These are phyloP conservation scores for Gisinianus flammeolus DNA, from an alignment of 2,888 invertebrate genomes.

Conservation along the genomic window DNA sequence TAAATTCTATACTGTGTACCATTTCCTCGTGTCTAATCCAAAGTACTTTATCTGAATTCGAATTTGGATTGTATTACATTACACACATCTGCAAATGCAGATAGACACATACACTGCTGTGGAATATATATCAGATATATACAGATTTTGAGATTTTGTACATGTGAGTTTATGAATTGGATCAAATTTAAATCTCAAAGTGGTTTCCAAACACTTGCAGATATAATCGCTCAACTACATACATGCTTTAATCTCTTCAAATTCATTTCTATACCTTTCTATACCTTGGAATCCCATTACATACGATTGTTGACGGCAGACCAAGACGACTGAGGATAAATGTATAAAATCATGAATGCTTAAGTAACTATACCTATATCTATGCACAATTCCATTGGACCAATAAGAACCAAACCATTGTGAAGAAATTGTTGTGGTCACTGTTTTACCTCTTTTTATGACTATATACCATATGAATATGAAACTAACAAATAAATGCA, in stretches of 20 bases:
- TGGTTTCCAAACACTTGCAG: background rate
- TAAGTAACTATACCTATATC: too few relatives aligned
- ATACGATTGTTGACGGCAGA: too few relatives aligned
- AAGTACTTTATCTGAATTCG: too few relatives aligned
- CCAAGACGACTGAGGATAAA: too few relatives aligned
- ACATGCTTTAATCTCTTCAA: background rate
- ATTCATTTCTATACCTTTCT: background rate
- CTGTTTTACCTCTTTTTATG: too few relatives aligned
- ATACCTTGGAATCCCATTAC: background rate
- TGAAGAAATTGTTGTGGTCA: too few relatives aligned
- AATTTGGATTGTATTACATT: background rate
- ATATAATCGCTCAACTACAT: background rate
- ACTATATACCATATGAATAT: too few relatives aligned
- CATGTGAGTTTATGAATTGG: background rate
- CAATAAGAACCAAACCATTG: too few relatives aligned
- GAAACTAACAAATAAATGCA: too few relatives aligned
- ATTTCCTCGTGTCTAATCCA: background rate
- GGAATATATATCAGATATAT: background rate
- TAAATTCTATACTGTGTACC: background rate
- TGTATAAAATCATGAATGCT: too few relatives aligned
- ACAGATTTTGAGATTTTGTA: too few relatives aligned
- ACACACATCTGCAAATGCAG: background rate
- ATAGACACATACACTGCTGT: background rate
- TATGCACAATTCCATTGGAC: too few relatives aligned
- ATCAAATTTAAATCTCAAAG: background rate